Base-by-base conservation (phyloP, 2,113 vertebrate species). In the Tretioscincus oriximinensis region DNA sequence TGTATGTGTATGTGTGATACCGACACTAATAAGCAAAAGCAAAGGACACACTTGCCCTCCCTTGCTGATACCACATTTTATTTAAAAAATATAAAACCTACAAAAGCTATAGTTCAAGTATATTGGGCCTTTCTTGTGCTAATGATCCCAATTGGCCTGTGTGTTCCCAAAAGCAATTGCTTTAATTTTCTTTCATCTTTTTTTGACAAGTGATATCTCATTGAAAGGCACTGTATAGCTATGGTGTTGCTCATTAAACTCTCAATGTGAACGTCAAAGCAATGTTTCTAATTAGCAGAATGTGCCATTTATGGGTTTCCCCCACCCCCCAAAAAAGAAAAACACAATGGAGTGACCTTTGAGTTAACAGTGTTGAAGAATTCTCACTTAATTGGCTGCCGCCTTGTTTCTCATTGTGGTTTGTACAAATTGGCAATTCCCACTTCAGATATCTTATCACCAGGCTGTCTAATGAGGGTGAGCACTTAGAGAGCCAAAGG, bases 361-460 rank as follows among this genome's bases (percentile, higher is more conserved):
- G 88, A 85, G 83, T 86, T 92, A 93, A 90, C 86, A 90, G 79
- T 86, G 61, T 77, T 71, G 63, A 63, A 82, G 24, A 89, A 90
- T 93, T 90, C 84, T 78, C 88, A 91, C 93, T 92, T 95, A 94
- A 94, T 93, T 93, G 77, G 82, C 86, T 84, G 41, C 81, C 58
- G 35, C 81, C 47, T 90, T 68, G 80, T 21, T 83, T 82, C n/a
- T 80, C 74, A 88, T 89, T 87, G 54, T 84, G 78, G 76, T 80
- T 77, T 22, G 82, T 54, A 18, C 67, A 22, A 85, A 82, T 70
- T 81, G 10, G 11, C 18, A 49, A 92, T 75, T 75, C 76, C 80
- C 73, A 81, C 76, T 70, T 87, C 47, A 80, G 54, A 78, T 82
- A 74, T 65, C 41, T 31, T 66, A 14, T 87, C 82, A 66, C 71